A percentile compares a stretch with the other conserved stretches of the same genome.
phyloP scores from a whole-genome alignment of 2,888 invertebrate genomes.

The Diaprepes abbreviatus region DNA sequence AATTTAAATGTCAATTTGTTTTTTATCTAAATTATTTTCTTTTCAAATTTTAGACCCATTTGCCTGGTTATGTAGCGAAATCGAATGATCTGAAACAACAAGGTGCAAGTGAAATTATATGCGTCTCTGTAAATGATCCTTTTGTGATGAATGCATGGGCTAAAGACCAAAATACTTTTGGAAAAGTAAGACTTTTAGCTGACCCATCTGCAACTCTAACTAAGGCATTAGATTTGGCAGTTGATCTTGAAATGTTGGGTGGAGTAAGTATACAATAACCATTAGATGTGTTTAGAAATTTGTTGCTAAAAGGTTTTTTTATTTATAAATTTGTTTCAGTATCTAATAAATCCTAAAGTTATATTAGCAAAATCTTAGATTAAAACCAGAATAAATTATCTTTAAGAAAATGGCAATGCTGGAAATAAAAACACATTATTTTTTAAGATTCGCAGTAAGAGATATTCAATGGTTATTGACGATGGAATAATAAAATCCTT shows the following conservation, averaged over 20 bases:
- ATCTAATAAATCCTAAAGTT: no score
- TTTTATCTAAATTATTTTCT: neutral
- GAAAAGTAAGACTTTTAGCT: conserved; percentile 91
- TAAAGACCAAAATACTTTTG: conserved; percentile 80
- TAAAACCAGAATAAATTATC: no score
- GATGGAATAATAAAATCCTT: conserved; percentile 84
- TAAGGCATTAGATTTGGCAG: conserved; percentile 83
- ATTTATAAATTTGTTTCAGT: no score
- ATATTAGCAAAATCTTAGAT: no score
- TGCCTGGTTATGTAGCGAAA: conserved; percentile 85
- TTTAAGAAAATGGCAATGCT: no score
- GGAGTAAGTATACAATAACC: conserved; percentile 67
- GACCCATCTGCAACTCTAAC: conserved; percentile 86
- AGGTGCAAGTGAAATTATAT: conserved; percentile 85
- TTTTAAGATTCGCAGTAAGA: conserved; percentile 76
- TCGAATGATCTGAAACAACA: conserved; percentile 82
- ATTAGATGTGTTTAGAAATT: no score
- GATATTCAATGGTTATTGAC: conserved; percentile 91
- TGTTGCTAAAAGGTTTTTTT: no score
- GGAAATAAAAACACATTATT: no score
- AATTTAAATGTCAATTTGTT: neutral
- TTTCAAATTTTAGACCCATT: conserved; percentile 57
- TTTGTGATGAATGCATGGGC: conserved; percentile 98
- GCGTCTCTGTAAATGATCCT: conserved; percentile 93
- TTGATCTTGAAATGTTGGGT: conserved; percentile 81